Conservation (phyloP, 1,140 invertebrate genomes). For the Samia ricini region DNA sequence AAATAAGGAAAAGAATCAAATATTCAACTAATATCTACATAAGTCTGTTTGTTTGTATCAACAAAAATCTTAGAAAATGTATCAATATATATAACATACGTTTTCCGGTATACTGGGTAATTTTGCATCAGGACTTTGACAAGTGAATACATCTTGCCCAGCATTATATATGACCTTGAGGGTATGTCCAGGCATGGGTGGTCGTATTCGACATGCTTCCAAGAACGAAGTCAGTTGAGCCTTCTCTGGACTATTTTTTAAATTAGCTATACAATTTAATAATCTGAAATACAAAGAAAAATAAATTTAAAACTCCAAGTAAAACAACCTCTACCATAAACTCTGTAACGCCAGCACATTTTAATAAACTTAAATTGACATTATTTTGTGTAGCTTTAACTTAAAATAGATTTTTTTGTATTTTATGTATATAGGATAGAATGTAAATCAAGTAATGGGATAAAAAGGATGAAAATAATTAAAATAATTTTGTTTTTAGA, state of each 20-base stretch:
- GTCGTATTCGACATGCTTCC: conserved; percentile 54
- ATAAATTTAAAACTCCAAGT: not conserved
- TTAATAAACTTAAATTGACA: not conserved
- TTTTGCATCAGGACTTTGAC: conserved; percentile 68
- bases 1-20: no score
- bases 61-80: not conserved
- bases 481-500: no score
- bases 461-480: no score
- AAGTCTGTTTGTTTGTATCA: no score
- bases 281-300: conserved; percentile 40
- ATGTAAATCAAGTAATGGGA: no score
- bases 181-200: conserved; percentile 69
- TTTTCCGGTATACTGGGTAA: conserved; percentile 96
- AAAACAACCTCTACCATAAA: not conserved
- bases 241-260: conserved; percentile 50
- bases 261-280: conserved; percentile 59
- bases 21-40: no score
- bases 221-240: conserved; percentile 55
- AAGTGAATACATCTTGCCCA: conserved; percentile 75
- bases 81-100: conserved; percentile 81
- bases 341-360: not conserved
- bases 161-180: conserved; percentile 79
- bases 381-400: not conserved
- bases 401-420: not conserved
- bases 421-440: no score